These are phyloP conservation scores for Zosterops borbonicus DNA, from an alignment of 2,113 vertebrate genomes.

Conservation along the genomic window DNA sequence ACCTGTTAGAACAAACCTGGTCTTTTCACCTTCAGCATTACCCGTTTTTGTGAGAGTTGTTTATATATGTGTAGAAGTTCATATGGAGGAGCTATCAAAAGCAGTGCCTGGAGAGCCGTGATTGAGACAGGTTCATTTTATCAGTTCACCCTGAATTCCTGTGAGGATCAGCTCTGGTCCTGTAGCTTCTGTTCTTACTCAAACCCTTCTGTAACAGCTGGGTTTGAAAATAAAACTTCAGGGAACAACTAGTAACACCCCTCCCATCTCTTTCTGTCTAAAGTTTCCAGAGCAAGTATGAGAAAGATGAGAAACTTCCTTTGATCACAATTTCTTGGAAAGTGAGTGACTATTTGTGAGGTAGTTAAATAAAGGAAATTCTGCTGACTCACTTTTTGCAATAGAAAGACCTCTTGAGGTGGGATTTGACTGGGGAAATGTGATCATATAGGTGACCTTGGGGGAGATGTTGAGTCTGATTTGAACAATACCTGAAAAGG, in stretches of 20 bases:
- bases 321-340: not conserved
- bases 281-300: not conserved
- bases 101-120: not conserved
- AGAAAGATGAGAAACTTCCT: not conserved
- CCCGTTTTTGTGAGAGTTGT: not conserved
- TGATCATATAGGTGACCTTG: not conserved
- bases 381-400: not conserved
- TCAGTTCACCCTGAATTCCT: not conserved
- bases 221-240: not conserved
- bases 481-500: not conserved
- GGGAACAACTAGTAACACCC: not conserved
- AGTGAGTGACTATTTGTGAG: not conserved
- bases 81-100: not conserved
- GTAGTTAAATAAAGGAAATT: not conserved
- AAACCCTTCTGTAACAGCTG: not conserved
- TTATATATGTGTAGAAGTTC: rapidly evolving
- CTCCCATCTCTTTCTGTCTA: not conserved
- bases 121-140: not conserved
- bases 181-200: not conserved
- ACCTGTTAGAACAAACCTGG: not conserved
- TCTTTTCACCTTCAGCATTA: not conserved
- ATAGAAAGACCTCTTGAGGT: not conserved
- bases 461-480: not conserved
- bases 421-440: not conserved
- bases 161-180: not conserved